These are phyloP conservation scores for Eleginops maclovinus DNA, from an alignment of 2,113 vertebrate genomes.

Conservation along the genomic window DNA sequence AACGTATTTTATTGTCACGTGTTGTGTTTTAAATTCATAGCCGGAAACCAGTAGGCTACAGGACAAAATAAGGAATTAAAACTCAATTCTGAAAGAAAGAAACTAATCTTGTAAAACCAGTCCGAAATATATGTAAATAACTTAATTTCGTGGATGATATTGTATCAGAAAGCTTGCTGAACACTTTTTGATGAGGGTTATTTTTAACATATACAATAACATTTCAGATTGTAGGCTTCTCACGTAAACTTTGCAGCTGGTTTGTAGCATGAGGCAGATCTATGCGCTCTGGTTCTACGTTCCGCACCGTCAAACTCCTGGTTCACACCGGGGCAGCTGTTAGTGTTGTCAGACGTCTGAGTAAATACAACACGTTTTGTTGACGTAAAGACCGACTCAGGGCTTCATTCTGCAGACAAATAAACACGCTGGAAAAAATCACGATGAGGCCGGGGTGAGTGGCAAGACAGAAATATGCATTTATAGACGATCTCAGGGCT, in stretches of 20 bases:
- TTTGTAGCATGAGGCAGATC: not conserved
- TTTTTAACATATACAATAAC: too few relatives aligned
- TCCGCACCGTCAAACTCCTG: not conserved
- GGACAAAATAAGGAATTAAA: too few relatives aligned
- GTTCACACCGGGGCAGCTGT: slow-evolving; percentile 51
- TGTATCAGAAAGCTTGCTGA: not conserved
- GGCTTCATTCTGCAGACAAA: slow-evolving; percentile 28
- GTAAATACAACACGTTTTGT: slow-evolving; percentile 61
- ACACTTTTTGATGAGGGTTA: too few relatives aligned
- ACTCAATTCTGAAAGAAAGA: too few relatives aligned
- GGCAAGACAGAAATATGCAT: not conserved
- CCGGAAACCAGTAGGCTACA: too few relatives aligned
- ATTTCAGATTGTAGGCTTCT: too few relatives aligned
- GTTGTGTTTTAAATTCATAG: too few relatives aligned
- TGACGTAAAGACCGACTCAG: slow-evolving; percentile 20
- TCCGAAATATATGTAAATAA: too few relatives aligned
- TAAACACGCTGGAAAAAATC: not conserved
- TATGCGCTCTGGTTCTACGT: slow-evolving; percentile 12
- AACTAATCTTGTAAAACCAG: too few relatives aligned
- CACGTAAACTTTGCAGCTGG: not conserved
- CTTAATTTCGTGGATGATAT: too few relatives aligned
- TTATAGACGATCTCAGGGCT: not conserved
- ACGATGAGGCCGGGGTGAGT: not conserved
- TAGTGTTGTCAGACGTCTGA: slow-evolving; percentile 69
- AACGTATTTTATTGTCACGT: too few relatives aligned